Conservation (phyloP, 2,113 vertebrate species). For the Malurus cyaneus region DNA sequence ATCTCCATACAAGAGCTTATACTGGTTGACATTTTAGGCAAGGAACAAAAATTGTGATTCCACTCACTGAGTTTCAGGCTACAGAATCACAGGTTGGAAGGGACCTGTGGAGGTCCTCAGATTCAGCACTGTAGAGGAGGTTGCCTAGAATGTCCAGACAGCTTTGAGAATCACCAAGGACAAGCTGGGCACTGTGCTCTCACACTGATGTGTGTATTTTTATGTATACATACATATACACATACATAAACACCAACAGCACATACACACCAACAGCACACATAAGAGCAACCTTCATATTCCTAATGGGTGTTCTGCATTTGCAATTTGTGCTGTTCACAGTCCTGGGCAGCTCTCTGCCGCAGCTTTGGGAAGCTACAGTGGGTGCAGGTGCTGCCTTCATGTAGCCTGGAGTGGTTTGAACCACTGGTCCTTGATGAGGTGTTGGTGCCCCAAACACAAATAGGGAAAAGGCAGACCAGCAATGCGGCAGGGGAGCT, state of each 20-base stretch:
- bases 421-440: not conserved
- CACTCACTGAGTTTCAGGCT: not conserved
- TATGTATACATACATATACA: not conserved
- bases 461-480: not conserved
- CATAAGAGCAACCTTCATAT: not conserved
- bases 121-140: accelerated
- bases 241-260: too few relatives aligned
- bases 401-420: not conserved
- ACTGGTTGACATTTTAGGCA: not conserved
- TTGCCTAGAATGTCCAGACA: not conserved
- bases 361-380: not conserved
- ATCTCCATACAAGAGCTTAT: not conserved
- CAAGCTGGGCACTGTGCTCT: accelerated
- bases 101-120: not conserved
- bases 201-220: accelerated
- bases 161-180: not conserved
- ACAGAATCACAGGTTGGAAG: not conserved
- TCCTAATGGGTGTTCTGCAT: not conserved
- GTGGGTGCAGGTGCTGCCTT: not conserved
- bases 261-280: not conserved
- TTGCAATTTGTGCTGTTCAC: not conserved
- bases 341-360: not conserved
- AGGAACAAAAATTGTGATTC: not conserved
- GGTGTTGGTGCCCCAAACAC: accelerated
- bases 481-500: not conserved